phyloP scores from a whole-genome alignment of 2,113 vertebrate species.

The Plecotus auritus region DNA sequence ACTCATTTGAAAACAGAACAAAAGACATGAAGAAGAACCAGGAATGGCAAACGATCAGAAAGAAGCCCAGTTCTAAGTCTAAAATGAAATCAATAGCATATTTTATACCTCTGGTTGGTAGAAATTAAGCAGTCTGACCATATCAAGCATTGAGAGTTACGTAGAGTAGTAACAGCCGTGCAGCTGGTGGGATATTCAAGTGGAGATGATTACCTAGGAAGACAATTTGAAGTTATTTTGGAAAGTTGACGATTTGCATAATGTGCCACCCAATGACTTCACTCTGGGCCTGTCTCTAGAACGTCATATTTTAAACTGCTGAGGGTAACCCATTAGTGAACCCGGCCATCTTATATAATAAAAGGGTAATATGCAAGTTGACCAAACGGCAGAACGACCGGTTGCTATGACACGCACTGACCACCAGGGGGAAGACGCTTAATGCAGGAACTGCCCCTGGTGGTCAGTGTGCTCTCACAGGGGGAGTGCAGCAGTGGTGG shows the following conservation, averaged over 20 bases:
- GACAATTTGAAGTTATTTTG: background rate
- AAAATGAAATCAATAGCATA: background rate
- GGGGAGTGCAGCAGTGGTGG: no score
- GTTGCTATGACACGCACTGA: no score
- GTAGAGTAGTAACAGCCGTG: no score
- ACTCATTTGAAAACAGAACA: background rate
- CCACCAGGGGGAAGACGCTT: no score
- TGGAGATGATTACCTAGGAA: no score
- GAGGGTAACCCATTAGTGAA: background rate
- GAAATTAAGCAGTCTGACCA: background rate
- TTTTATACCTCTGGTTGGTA: background rate
- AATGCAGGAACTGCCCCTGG: no score
- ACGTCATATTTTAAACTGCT: background rate
- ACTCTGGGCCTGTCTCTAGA: background rate
- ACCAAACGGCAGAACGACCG: no score
- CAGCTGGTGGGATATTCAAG: background rate
- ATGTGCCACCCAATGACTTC: background rate
- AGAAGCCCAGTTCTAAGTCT: background rate
- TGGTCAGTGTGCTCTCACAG: no score
- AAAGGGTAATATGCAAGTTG: no score
- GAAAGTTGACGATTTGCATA: background rate
- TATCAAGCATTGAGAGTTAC: background rate
- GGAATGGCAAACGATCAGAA: background rate
- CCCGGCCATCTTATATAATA: background rate
- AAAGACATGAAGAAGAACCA: background rate